A percentile compares a stretch with the other conserved stretches of the same genome.
phyloP scores from a whole-genome alignment of 2,888 invertebrate genomes.

The Rhagonycha lutea region DNA sequence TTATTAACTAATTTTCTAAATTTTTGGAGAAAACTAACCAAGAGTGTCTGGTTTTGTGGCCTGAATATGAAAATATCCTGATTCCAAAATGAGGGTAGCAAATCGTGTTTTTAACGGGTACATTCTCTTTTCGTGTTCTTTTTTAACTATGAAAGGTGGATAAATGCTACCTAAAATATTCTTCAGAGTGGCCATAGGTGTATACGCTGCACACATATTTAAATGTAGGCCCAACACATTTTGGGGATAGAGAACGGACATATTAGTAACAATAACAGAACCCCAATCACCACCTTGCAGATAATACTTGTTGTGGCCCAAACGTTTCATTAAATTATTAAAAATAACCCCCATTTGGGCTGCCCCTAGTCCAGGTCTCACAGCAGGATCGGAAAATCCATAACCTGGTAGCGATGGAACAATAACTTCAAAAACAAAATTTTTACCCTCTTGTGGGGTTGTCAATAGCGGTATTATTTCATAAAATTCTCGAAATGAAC shows the following conservation, averaged over 20 bases:
- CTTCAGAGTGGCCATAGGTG: slow-evolving; percentile 5
- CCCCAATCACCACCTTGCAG: slow-evolving; percentile 88
- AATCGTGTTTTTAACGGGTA: slow-evolving; percentile 59
- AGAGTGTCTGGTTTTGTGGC: slow-evolving; percentile 88
- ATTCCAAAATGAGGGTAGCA: slow-evolving; percentile 57
- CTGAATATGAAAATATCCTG: slow-evolving; percentile 76
- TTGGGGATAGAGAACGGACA: slow-evolving; percentile 68
- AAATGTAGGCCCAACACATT: slow-evolving; percentile 62
- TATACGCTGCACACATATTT: slow-evolving; percentile 54
- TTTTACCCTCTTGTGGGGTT: slow-evolving; percentile 56
- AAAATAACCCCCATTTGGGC: slow-evolving; percentile 64
- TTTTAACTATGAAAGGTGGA: slow-evolving; percentile 61
- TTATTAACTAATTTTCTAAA: background rate
- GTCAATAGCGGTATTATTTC: slow-evolving; percentile 69
- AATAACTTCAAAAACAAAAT: slow-evolving; percentile 69
- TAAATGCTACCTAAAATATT: slow-evolving; percentile 55
- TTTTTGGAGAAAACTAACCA: slow-evolving; percentile 59
- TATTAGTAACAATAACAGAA: slow-evolving; percentile 61
- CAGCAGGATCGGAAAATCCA: slow-evolving; percentile 57
- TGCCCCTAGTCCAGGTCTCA: slow-evolving; percentile 64
- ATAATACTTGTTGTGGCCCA: slow-evolving; percentile 70
- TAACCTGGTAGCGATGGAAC: slow-evolving; percentile 60
- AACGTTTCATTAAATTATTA: slow-evolving; percentile 70
- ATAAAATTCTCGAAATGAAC: slow-evolving; percentile 81
- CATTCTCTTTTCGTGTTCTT: slow-evolving; percentile 56